Base-by-base conservation (phyloP, 2,888 invertebrate species). In the Agriopis leucophaearia region DNA sequence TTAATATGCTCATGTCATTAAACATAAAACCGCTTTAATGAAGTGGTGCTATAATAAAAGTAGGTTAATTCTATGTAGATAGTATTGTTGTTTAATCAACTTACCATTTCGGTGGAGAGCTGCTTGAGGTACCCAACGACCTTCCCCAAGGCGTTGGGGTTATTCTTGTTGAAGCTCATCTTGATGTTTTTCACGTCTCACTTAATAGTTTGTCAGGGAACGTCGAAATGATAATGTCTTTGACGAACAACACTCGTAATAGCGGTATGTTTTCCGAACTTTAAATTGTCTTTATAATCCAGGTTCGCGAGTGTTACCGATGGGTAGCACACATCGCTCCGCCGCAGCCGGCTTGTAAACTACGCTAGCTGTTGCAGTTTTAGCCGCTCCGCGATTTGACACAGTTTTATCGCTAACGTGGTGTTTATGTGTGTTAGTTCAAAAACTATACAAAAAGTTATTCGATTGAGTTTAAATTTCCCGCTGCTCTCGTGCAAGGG, bases 101-200 rank as follows among this genome's bases (percentile, higher is more conserved):
- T 90, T 88, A 94, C 94, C 93, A 91, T 94, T 83, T 94, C 94
- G 36, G 89, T 91, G 83, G 94, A 94, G 69, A 94, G 88, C 85
- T 94, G 94, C 80, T 89, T 91, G 73, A 94, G 86, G 80, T 92
- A 92, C 76, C 88, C 94, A 93, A 94, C 91, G 73, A 94, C 87
- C 81, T 94, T 94, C 88, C 90, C 94, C 90, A 94, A 81, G 47
- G 94, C 85, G 78, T 92, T 93, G 80, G 94, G 92, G 81, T 93
- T 94, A 76, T 94, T 91, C 85, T 93, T 94, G 81, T 94, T 94
- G 82, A 94, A 94, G 80, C 94, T 94, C 94, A 94, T 94, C 84
- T 89, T 92, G 87, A 80, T 75, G 80, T 74, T 79, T 36, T 83
- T 83, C 78, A 74, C 70, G 61, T 68, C 66, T 71, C 74, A 55